These are phyloP conservation scores for Panagrolaimus sp. DNA, from an alignment of 1,140 invertebrate genomes.

Conservation along the genomic window DNA sequence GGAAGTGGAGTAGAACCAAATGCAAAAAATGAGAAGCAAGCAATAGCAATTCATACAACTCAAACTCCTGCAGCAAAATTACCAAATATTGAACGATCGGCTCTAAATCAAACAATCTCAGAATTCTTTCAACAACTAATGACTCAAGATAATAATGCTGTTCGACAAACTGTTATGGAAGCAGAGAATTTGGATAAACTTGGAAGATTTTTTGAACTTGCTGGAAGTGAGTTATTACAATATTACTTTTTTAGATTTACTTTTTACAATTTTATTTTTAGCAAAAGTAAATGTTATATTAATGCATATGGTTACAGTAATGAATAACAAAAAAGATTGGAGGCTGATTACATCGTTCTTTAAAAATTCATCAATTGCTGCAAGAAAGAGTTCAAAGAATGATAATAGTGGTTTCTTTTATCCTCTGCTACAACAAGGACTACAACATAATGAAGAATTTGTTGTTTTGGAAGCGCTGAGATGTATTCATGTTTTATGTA, in stretches of 20 bases:
- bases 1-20: background rate
- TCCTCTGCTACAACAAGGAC: conserved; percentile 28
- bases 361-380: conserved; percentile 33
- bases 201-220: conserved; percentile 40
- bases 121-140: conserved; percentile 8
- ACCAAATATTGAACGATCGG: background rate
- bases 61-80: too few relatives aligned
- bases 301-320: conserved; percentile 46
- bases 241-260: background rate
- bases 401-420: conserved; percentile 9
- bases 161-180: conserved; percentile 31
- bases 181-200: conserved; percentile 28
- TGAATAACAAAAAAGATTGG: conserved; percentile 43
- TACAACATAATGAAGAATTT: conserved; percentile 45
- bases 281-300: conserved; percentile 29
- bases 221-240: conserved; percentile 28
- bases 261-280: conserved; percentile 19
- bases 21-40: background rate
- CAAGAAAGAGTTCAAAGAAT: conserved; percentile 41
- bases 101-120: conserved; percentile 9
- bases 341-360: conserved; percentile 36
- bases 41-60: background rate
- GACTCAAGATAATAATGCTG: conserved; percentile 28
- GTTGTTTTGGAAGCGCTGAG: conserved; percentile 28
- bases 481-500: conserved; percentile 33